These are phyloP conservation scores for Gonatopus flavifemur DNA, from an alignment of 1,140 invertebrate genomes.

Conservation along the genomic window DNA sequence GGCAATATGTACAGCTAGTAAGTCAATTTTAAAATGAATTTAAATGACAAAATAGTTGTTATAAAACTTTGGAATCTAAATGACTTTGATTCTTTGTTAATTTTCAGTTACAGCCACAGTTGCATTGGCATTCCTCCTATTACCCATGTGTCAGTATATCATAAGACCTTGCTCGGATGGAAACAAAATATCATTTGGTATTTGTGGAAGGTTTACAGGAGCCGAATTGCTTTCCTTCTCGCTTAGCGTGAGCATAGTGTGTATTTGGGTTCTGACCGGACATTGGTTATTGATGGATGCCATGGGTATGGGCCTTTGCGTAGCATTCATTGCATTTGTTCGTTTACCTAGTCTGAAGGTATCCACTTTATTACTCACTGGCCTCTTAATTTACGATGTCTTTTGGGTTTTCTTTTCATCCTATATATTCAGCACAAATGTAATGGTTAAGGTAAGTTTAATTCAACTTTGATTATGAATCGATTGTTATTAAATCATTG, in stretches of 20 bases:
- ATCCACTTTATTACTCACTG: slow-evolving; percentile 90
- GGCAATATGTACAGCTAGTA: slow-evolving; percentile 96
- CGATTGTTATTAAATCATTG: too few species aligned
- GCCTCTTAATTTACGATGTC: slow-evolving; percentile 94
- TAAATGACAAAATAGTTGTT: slow-evolving; percentile 1
- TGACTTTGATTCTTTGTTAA: slow-evolving; percentile 24
- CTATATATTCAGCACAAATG: slow-evolving; percentile 97
- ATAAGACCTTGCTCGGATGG: slow-evolving; percentile 84
- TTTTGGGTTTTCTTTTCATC: slow-evolving; percentile 99
- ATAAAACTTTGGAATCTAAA: slow-evolving; percentile 4
- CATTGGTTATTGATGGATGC: slow-evolving; percentile 99
- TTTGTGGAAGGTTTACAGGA: slow-evolving; percentile 87
- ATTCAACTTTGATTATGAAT: too few species aligned
- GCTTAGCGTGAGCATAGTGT: slow-evolving; percentile 89
- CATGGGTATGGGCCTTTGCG: slow-evolving; percentile 95
- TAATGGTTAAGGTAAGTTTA: slow-evolving; percentile 89
- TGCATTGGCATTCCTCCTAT: slow-evolving; percentile 90
- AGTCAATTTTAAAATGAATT: slow-evolving; percentile 42
- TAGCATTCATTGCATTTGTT: slow-evolving; percentile 96
- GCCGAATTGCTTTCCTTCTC: slow-evolving; percentile 93
- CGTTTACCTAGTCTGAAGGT: slow-evolving; percentile 94
- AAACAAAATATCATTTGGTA: slow-evolving; percentile 88
- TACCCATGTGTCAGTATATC: slow-evolving; percentile 97
- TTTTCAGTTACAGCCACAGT: slow-evolving; percentile 91
- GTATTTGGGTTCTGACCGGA: slow-evolving; percentile 94